These are phyloP conservation scores for Platyscapa corneri DNA, from an alignment of 1,140 invertebrate genomes.

Conservation along the genomic window DNA sequence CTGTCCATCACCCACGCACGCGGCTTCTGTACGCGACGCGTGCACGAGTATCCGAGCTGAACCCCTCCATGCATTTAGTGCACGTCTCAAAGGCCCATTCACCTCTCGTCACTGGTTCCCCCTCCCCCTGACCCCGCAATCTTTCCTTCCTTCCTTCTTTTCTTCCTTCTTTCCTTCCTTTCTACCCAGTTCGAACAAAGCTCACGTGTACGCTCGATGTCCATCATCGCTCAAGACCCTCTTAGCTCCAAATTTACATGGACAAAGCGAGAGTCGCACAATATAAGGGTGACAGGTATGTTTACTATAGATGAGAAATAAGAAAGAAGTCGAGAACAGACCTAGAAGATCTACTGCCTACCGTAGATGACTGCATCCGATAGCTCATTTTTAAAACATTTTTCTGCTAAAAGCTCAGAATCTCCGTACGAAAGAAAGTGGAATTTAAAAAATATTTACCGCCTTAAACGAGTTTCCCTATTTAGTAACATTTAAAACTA, in stretches of 20 bases:
- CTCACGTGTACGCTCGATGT: constrained; percentile 14
- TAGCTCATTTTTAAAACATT: too few relatives aligned
- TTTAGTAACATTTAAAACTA: too few relatives aligned
- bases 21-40: neutral
- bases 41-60: neutral
- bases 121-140: neutral
- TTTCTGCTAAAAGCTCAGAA: too few relatives aligned
- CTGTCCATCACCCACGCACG: neutral
- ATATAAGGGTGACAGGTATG: too few relatives aligned
- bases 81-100: neutral
- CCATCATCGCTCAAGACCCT: neutral
- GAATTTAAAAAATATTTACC: too few relatives aligned
- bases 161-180: constrained; percentile 1
- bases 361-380: too few relatives aligned
- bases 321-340: neutral
- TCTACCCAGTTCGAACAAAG: constrained; percentile 37
- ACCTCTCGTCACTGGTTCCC: neutral
- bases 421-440: too few relatives aligned
- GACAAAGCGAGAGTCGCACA: neutral
- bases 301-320: neutral
- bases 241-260: neutral
- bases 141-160: constrained; percentile 2
- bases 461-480: too few relatives aligned
- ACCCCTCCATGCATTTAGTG: neutral
- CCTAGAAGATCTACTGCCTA: too few relatives aligned